These are phyloP conservation scores for Holacanthella duospinosa DNA, from an alignment of 2,888 invertebrate genomes.

Conservation along the genomic window DNA sequence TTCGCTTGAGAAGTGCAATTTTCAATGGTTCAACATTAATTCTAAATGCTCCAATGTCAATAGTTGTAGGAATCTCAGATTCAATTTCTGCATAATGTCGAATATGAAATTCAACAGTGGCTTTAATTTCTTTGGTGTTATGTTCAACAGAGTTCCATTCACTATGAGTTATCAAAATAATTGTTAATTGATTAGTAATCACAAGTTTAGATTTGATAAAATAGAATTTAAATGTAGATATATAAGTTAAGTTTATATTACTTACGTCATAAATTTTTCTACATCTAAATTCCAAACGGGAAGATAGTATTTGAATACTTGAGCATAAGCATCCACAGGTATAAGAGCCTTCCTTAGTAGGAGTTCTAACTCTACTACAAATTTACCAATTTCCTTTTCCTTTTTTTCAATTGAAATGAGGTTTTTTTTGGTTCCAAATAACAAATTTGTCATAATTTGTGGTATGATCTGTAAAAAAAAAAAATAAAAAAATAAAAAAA, in stretches of 20 bases:
- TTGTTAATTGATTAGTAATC: too few relatives aligned
- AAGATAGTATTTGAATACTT: constrained; percentile 53
- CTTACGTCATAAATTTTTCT: constrained; percentile 58
- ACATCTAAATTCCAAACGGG: constrained; percentile 55
- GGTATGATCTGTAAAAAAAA: constrained; percentile 21
- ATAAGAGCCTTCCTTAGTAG: constrained; percentile 57
- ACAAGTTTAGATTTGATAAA: too few relatives aligned
- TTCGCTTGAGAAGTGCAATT: constrained; percentile 57
- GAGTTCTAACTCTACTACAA: constrained; percentile 50
- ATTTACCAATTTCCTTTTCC: constrained; percentile 51
- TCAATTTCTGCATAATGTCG: constrained; percentile 57
- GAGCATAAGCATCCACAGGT: constrained; percentile 62
- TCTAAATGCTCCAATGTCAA: constrained; percentile 67
- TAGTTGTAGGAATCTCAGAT: constrained; percentile 55
- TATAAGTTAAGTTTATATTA: constrained; percentile 23
- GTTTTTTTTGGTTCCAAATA: constrained; percentile 25
- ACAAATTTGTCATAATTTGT: constrained; percentile 31
- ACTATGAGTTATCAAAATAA: too few relatives aligned
- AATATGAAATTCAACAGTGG: constrained; percentile 59
- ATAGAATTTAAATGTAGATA: constrained; percentile 1
- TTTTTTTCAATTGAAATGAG: constrained; percentile 19
- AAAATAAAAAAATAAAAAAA: not conserved
- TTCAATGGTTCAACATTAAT: constrained; percentile 58
- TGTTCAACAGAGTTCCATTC: constrained; percentile 52
- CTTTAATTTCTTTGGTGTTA: constrained; percentile 52